These are phyloP conservation scores for Euleptes europaea DNA, from an alignment of 2,113 vertebrate species.

Conservation along the genomic window DNA sequence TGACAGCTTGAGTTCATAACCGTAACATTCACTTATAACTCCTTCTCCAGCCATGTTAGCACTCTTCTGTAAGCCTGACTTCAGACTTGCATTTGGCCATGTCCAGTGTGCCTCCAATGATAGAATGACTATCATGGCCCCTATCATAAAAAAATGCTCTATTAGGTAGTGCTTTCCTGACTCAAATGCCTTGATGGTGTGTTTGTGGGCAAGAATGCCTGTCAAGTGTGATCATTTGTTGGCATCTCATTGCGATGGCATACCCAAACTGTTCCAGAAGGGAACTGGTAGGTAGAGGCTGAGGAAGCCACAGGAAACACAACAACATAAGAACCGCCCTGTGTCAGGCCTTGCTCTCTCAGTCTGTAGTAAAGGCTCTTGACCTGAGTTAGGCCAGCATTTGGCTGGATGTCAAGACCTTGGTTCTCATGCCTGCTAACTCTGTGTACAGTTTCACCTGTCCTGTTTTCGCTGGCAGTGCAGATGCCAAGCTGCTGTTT, in stretches of 20 bases:
- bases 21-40: conserved; percentile 25
- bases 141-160: conserved; percentile 8
- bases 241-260: neutral
- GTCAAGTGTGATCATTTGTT: neutral
- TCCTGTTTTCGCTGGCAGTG: no score
- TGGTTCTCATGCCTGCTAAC: no score
- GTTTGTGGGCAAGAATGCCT: neutral
- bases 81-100: conserved; percentile 25
- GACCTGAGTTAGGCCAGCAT: no score
- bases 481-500: no score
- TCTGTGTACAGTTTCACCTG: no score
- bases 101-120: conserved; percentile 23
- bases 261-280: neutral
- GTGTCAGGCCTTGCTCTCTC: no score
- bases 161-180: conserved; percentile 19
- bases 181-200: neutral
- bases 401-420: no score
- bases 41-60: neutral
- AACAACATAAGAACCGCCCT: no score
- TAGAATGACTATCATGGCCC: conserved; percentile 18
- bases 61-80: conserved; percentile 9
- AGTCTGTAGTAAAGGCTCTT: no score
- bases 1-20: conserved; percentile 30
- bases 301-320: no score
- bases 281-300: neutral